Conservation (phyloP, 2,113 vertebrate species). For the Condylura cristata region DNA sequence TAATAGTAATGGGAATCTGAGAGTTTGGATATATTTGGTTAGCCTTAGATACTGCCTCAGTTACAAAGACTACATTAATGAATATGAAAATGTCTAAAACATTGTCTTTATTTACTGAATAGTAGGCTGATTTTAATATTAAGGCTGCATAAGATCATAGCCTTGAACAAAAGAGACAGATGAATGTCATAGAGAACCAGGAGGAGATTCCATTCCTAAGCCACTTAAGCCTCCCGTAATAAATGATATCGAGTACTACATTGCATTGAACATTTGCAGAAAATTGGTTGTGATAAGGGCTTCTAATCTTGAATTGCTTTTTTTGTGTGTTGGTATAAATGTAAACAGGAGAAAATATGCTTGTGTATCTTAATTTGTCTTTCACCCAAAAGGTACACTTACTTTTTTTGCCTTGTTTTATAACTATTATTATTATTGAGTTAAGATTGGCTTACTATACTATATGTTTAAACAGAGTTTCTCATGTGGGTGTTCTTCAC, state of each 20-base stretch:
- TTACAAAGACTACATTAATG: slow-evolving; percentile 45
- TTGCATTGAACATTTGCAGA: background rate
- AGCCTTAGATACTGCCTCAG: too few relatives aligned
- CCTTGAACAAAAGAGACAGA: slow-evolving; percentile 41
- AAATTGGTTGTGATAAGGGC: slow-evolving; percentile 22
- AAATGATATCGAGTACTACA: slow-evolving; percentile 40
- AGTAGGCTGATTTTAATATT: slow-evolving; percentile 48
- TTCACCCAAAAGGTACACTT: slow-evolving; percentile 1
- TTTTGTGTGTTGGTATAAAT: slow-evolving; percentile 29
- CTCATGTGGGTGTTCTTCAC: background rate
- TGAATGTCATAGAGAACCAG: slow-evolving; percentile 32
- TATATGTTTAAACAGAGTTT: slow-evolving; percentile 13
- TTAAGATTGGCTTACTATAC: too few relatives aligned
- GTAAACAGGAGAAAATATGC: background rate
- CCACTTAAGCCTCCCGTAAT: slow-evolving; percentile 55
- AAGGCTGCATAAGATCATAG: background rate
- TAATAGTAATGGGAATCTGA: background rate
- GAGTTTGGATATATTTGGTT: background rate
- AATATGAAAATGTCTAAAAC: slow-evolving; percentile 38
- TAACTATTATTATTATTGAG: too few relatives aligned
- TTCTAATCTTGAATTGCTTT: slow-evolving; percentile 56
- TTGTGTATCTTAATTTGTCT: background rate
- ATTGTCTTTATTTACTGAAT: slow-evolving; percentile 50
- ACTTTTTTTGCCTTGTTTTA: too few relatives aligned
- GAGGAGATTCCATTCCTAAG: slow-evolving; percentile 29